These are phyloP conservation scores for Leucoma salicis DNA, from an alignment of 2,888 invertebrate genomes.

Conservation along the genomic window DNA sequence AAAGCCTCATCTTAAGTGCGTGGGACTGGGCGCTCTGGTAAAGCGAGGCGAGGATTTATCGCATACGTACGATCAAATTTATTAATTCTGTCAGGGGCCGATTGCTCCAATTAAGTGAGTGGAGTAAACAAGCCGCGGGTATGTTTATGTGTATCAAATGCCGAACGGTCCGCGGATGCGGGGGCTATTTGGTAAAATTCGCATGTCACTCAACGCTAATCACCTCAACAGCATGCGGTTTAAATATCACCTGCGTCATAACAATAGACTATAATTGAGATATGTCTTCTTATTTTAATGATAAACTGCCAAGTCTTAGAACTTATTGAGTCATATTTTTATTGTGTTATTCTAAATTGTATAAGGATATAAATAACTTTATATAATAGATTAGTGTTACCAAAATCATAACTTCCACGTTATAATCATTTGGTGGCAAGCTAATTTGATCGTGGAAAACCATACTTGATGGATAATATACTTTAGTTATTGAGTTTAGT, in stretches of 20 bases:
- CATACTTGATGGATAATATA: too few species aligned
- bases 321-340: too few species aligned
- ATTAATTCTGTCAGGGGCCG: slow-evolving; percentile 70
- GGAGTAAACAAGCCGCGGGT: slow-evolving; percentile 65
- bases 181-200: slow-evolving; percentile 42
- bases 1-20: slow-evolving; percentile 38
- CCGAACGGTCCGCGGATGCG: slow-evolving; percentile 20
- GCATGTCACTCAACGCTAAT: slow-evolving; percentile 52
- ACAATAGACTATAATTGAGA: slow-evolving; percentile 12
- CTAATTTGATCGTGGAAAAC: too few species aligned
- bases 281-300: too few species aligned
- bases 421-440: too few species aligned
- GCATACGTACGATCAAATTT: slow-evolving; percentile 62
- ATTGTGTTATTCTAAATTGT: too few species aligned
- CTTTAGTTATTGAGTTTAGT: too few species aligned
- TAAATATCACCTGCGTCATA: slow-evolving; percentile 38
- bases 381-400: too few species aligned
- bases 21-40: slow-evolving; percentile 50
- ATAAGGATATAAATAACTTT: too few species aligned
- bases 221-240: slow-evolving; percentile 47
- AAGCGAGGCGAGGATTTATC: slow-evolving; percentile 57
- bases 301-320: too few species aligned
- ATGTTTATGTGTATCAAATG: slow-evolving; percentile 56
- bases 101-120: slow-evolving; percentile 74
- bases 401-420: too few species aligned